Conservation (phyloP, 2,888 invertebrate species). For the Lycocerus yunnanus region DNA sequence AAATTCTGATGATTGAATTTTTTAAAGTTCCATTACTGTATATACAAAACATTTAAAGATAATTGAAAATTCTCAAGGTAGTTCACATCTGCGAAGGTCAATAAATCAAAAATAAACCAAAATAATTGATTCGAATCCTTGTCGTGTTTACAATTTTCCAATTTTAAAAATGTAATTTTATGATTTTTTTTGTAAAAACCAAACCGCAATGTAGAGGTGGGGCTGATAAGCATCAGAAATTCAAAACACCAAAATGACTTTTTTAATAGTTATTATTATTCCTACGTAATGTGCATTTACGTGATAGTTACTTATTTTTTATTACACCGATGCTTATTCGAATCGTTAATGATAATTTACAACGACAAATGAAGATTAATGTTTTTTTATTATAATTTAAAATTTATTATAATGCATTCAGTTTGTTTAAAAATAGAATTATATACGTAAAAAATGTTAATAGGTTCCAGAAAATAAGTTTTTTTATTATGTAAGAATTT, state of each 20-base stretch:
- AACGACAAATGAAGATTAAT: background rate
- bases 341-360: background rate
- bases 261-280: background rate
- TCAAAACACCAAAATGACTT: background rate
- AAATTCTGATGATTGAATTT: too few species aligned
- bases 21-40: too few species aligned
- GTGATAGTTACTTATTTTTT: background rate
- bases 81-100: background rate
- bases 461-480: background rate
- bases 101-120: background rate
- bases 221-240: background rate
- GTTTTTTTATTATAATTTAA: background rate
- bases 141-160: background rate
- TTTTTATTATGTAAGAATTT: background rate
- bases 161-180: background rate
- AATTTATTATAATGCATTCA: background rate
- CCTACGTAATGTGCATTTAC: background rate
- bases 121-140: background rate
- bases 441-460: background rate
- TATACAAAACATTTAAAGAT: too few species aligned
- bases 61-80: background rate
- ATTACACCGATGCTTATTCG: background rate
- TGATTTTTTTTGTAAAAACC: background rate
- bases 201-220: too few species aligned
- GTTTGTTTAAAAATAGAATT: background rate